Base-by-base conservation (phyloP, 2,888 invertebrate species). In the Carabus problematicus region DNA sequence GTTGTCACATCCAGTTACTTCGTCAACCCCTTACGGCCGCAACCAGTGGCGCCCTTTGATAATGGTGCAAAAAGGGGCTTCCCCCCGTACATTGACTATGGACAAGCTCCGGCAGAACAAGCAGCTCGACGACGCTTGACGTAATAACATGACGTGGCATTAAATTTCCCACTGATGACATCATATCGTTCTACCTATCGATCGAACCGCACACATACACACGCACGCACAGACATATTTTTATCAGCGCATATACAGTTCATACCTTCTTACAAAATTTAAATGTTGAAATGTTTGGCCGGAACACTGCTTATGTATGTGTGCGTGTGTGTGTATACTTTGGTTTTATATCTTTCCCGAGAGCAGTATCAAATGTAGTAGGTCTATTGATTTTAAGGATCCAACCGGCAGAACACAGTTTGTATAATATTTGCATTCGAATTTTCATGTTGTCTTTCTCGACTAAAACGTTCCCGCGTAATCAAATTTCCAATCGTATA, bases 161-260 rank as follows among this genome's bases (percentile, higher is more conserved):
- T 72, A 74, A 73, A 74, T 70, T 74, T 72, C 70, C 73, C 73
- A 61, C 55, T 72, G 72, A 73, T 72, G 71, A 72, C 73, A 72
- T 71, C 70, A 70, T 71, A 67, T 67, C 60, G 52, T 68, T 49
- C 60, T 45, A 29, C 70, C 52, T 58, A 64, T 41, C 72, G 70
- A 72, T 72, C 72, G 70, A 71, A 72, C 9, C 52, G 67, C 56
- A 42, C 62, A 69, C 64, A 70, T 71, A 69, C 67, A 63, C 67
- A 70, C 18, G 49, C 18, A 49, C 18, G 49, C 49, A 49, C 7
- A n/a, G 49, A 49, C 16, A 47, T 47, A 47, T 12, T n/a, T 18
- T 52, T 8, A 19, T 52, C 52, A 2, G 29, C 29, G n/a, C n/a
- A n/a, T n/a, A n/a, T n/a, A 29, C 29, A 29, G 52, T 52, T 52